phyloP scores from a whole-genome alignment of 1,140 invertebrate genomes.

The Zaprionus inermis region DNA sequence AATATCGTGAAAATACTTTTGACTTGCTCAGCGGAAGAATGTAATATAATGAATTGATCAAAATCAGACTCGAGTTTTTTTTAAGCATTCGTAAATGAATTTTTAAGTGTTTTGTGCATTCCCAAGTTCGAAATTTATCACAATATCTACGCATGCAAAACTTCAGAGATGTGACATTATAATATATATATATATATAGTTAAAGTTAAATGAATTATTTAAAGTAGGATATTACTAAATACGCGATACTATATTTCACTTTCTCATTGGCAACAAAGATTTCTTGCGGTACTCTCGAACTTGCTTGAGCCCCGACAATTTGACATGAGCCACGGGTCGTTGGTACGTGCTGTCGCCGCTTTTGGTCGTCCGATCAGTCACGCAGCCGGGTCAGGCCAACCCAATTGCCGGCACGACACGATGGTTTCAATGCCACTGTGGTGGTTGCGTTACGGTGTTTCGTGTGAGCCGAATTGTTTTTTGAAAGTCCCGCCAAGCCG shows the following conservation, averaged over 20 bases:
- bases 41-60: no score
- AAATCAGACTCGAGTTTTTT: no score
- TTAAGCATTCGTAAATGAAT: no score
- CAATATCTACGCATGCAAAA: no score
- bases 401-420: conserved; percentile 27
- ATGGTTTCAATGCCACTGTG: conserved; percentile 59
- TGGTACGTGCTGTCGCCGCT: conserved; percentile 6
- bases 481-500: conserved; percentile 56
- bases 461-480: conserved; percentile 35
- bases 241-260: neutral
- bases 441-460: conserved; percentile 25
- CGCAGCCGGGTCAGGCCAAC: conserved; percentile 17
- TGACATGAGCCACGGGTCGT: conserved; percentile 13
- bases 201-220: no score
- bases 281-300: neutral
- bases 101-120: no score
- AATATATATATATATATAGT: no score
- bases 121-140: no score
- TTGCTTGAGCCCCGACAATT: conserved; percentile 4
- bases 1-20: no score
- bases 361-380: conserved; percentile 35
- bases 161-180: no score
- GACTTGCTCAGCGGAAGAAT: no score
- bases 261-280: neutral
- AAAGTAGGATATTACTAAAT: no score